A percentile compares a stretch with the other conserved stretches of the same genome.
These are phyloP conservation scores for Platyscapa corneri DNA, from an alignment of 1,140 invertebrate species.

Conservation along the genomic window DNA sequence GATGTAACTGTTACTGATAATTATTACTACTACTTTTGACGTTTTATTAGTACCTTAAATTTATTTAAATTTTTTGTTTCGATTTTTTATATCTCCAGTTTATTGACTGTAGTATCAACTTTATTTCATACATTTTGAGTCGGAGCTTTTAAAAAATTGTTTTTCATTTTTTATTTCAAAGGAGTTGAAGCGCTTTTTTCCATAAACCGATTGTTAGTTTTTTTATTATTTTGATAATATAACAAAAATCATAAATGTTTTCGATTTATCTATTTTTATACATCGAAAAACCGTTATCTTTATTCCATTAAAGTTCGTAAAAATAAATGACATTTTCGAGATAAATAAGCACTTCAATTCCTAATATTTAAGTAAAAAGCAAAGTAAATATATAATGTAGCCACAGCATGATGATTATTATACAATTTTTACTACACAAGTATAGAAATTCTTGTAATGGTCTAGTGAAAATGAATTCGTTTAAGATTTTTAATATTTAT, in stretches of 20 bases:
- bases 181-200: conserved; percentile 23
- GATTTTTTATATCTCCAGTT: neutral
- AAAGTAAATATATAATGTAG: conserved; percentile 5
- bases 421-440: conserved; percentile 4
- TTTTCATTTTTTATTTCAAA: conserved; percentile 18
- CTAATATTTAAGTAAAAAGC: neutral
- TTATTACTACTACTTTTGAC: neutral
- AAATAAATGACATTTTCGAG: too few relatives aligned
- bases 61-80: neutral
- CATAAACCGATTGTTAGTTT: neutral
- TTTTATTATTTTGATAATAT: too few relatives aligned
- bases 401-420: conserved; percentile 31
- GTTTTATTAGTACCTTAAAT: neutral
- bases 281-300: neutral
- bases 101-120: neutral
- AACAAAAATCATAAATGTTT: too few relatives aligned
- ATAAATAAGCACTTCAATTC: conserved; percentile 10
- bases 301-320: too few relatives aligned
- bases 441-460: conserved; percentile 4
- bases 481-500: neutral
- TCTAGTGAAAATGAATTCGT: neutral
- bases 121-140: conserved; percentile 13
- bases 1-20: too few relatives aligned
- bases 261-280: neutral
- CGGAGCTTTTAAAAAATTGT: neutral